Percentiles rank a stretch among this genome's conserved stretches.
Conservation (phyloP, 2,113 vertebrate species). For the Acrocephalus kingi region DNA sequence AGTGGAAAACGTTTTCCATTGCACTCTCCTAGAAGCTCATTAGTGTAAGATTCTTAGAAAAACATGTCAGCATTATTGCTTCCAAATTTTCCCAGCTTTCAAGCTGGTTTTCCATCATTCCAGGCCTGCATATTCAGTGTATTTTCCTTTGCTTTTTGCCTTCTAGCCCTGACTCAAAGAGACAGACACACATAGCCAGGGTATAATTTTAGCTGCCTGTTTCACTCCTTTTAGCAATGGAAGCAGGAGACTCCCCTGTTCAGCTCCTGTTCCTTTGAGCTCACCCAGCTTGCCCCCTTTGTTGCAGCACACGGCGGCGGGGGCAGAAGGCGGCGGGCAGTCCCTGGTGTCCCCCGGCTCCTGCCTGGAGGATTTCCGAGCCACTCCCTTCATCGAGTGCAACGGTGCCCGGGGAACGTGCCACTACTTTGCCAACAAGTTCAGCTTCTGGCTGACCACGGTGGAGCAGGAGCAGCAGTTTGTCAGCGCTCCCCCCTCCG, state of each 20-base stretch:
- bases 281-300: neutral
- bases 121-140: neutral
- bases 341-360: slow-evolving; percentile 94
- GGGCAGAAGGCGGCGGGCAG: slow-evolving; percentile 91
- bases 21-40: neutral
- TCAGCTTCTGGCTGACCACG: slow-evolving; percentile 95
- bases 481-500: slow-evolving; percentile 65
- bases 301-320: slow-evolving; percentile 89
- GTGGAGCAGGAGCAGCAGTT: slow-evolving; percentile 84
- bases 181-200: neutral
- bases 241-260: neutral
- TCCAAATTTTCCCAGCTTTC: neutral
- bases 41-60: neutral
- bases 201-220: neutral
- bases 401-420: slow-evolving; percentile 88
- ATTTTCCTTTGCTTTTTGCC: neutral
- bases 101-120: neutral
- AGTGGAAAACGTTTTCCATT: neutral
- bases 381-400: slow-evolving; percentile 96
- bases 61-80: neutral
- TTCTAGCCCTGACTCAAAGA: neutral
- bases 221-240: neutral
- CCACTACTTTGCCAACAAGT: slow-evolving; percentile 96
- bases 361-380: slow-evolving; percentile 93
- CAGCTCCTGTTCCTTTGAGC: neutral